Evolutionary conservation across 2,797 vertebrate species (phyloP).

Genomic region (Knipowitschia caucasica): DNA sequence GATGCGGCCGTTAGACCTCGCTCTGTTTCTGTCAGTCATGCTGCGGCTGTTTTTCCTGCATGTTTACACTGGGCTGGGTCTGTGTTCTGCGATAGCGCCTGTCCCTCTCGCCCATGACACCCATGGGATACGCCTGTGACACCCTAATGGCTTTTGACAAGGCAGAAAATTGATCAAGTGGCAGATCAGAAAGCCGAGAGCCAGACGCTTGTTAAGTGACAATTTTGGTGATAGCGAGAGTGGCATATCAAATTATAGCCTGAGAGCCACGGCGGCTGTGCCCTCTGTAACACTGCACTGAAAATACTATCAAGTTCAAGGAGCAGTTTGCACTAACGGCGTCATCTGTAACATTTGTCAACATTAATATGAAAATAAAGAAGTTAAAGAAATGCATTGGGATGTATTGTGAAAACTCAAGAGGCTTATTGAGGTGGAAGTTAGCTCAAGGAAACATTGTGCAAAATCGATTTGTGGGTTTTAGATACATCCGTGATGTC

Average conservation of each 20-base stretch:
- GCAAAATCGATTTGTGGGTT: no score
- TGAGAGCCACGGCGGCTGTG: constrained; percentile 7
- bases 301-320: constrained; percentile 25
- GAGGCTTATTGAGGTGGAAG: no score
- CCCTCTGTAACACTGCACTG: constrained; percentile 16
- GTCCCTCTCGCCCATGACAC: constrained; percentile 28
- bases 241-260: constrained; percentile 40
- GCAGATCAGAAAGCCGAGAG: constrained; percentile 47
- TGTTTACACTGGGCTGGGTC: constrained; percentile 44
- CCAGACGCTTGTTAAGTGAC: constrained; percentile 37
- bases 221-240: constrained; percentile 41
- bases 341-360: background rate
- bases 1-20: background rate
- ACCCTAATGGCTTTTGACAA: constrained; percentile 63
- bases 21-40: constrained; percentile 20
- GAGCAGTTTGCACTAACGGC: background rate
- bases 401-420: no score
- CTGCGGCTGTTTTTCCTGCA: constrained; percentile 16
- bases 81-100: constrained; percentile 41
- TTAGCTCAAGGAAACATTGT: no score
- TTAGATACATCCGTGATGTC: no score
- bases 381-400: no score
- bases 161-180: constrained; percentile 64
- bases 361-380: no score
- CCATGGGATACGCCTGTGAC: constrained; percentile 35